Conservation (phyloP, 92 coral and sea anemone species). For the Parazoanthus darwini region DNA sequence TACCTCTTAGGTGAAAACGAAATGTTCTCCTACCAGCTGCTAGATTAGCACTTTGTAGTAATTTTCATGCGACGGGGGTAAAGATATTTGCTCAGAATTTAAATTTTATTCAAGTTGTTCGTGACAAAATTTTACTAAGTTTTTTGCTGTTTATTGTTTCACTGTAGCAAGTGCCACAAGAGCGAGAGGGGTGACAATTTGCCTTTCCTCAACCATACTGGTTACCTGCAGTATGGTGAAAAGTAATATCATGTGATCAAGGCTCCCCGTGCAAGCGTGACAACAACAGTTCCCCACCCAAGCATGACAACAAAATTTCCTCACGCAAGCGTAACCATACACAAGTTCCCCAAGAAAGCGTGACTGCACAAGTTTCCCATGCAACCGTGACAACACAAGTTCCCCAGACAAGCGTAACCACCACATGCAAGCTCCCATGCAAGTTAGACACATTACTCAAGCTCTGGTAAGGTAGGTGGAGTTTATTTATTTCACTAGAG, state of each 20-base stretch:
- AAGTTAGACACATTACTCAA: constrained; percentile 6
- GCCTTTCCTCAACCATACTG: constrained; percentile 9
- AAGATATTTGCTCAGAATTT: constrained; percentile 1
- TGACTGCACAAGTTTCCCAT: constrained; percentile 8
- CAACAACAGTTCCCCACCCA: constrained; percentile 10
- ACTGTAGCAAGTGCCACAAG: constrained; percentile 9
- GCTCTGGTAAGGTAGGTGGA: constrained; percentile 10
- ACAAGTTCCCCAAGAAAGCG: constrained; percentile 9
- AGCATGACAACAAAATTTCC: constrained; percentile 7
- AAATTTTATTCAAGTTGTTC: constrained; percentile 4
- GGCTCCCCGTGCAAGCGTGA: constrained; percentile 12
- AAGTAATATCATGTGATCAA: constrained; percentile 5
- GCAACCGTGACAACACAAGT: constrained; percentile 9
- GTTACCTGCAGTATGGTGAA: constrained; percentile 8
- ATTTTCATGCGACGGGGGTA: constrained; percentile 7
- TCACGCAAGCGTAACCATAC: constrained; percentile 9
- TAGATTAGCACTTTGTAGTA: constrained; percentile 6
- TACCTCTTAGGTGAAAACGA: constrained; percentile 1
- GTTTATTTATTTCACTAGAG: constrained; percentile 5
- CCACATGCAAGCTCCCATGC: constrained; percentile 11
- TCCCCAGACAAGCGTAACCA: constrained; percentile 10
- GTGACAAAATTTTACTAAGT: constrained; percentile 5
- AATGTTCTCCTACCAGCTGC: constrained; percentile 1
- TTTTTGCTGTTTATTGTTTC: constrained; percentile 5
- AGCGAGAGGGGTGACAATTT: constrained; percentile 9